Conservation (phyloP, 2,113 vertebrate genomes). For the Pangasianodon gigas region DNA sequence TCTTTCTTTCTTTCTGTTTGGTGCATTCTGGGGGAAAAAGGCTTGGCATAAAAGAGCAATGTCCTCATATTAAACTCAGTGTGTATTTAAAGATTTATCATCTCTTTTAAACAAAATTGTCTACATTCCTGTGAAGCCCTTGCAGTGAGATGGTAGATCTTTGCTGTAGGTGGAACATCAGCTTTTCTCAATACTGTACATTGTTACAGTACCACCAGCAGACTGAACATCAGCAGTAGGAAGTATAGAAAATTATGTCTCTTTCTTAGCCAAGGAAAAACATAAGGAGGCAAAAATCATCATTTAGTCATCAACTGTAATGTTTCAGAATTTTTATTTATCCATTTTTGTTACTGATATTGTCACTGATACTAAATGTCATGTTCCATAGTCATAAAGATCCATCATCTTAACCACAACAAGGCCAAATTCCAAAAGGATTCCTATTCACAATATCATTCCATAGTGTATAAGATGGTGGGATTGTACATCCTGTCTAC, state of each 20-base stretch:
- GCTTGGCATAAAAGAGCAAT: neutral
- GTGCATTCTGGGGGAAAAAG: neutral
- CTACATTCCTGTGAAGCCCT: neutral
- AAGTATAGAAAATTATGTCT: neutral
- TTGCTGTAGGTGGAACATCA: neutral
- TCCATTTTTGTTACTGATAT: neutral
- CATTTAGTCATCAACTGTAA: neutral
- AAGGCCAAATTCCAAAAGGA: neutral
- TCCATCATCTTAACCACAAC: neutral
- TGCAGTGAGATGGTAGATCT: neutral
- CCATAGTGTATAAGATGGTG: neutral
- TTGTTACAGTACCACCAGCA: neutral
- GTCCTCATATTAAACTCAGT: neutral
- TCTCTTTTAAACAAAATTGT: neutral
- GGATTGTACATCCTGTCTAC: neutral
- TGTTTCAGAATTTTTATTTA: neutral
- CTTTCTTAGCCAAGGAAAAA: neutral
- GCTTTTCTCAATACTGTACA: neutral
- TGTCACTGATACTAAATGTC: neutral
- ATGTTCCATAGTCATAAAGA: neutral
- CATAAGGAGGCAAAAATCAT: neutral
- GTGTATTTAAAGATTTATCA: neutral
- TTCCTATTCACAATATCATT: neutral
- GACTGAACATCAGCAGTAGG: neutral
- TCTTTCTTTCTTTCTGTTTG: neutral